Percentiles rank a stretch among this genome's conserved stretches.
These are phyloP conservation scores for Cylas formicarius DNA, from an alignment of 1,140 invertebrate species.

Conservation along the genomic window DNA sequence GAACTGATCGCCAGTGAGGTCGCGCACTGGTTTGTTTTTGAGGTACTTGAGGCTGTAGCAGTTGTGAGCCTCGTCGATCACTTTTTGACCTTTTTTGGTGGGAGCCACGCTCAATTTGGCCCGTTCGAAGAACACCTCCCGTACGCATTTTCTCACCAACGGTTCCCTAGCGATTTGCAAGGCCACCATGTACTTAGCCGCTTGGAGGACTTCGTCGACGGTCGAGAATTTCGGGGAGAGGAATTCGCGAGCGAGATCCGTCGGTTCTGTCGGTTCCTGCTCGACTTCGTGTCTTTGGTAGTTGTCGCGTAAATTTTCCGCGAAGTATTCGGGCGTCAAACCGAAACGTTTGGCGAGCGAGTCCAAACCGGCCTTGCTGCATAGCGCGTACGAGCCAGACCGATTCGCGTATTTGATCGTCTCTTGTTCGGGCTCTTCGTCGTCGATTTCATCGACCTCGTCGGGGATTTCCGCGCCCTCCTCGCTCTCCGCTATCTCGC, in stretches of 20 bases:
- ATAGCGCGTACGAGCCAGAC: constrained; percentile 81
- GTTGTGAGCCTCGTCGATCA: constrained; percentile 89
- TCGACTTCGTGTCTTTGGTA: constrained; percentile 97
- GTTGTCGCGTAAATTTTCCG: constrained; percentile 93
- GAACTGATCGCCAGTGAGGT: constrained; percentile 86
- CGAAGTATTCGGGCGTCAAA: constrained; percentile 91
- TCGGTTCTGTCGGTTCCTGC: constrained; percentile 75
- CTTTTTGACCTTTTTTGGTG: constrained; percentile 86
- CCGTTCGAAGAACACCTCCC: constrained; percentile 86
- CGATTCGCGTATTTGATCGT: constrained; percentile 78
- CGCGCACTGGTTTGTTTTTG: constrained; percentile 88
- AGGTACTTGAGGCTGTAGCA: constrained; percentile 89
- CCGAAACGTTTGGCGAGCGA: constrained; percentile 88
- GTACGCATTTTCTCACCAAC: constrained; percentile 72
- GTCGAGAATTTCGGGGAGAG: constrained; percentile 48
- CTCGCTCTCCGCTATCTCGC: constrained; percentile 49
- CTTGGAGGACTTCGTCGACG: constrained; percentile 75
- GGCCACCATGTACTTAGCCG: constrained; percentile 89
- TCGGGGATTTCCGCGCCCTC: constrained; percentile 49
- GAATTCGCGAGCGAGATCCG: constrained; percentile 71
- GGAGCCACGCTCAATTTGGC: constrained; percentile 77
- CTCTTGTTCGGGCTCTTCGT: constrained; percentile 52
- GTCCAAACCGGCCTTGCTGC: constrained; percentile 75
- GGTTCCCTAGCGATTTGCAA: constrained; percentile 90
- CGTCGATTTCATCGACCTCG: constrained; percentile 51